Percentiles rank a stretch among this genome's conserved stretches.
Evolutionary conservation across 1,140 invertebrate genomes (phyloP).

Genomic region (Phortica variegata): DNA sequence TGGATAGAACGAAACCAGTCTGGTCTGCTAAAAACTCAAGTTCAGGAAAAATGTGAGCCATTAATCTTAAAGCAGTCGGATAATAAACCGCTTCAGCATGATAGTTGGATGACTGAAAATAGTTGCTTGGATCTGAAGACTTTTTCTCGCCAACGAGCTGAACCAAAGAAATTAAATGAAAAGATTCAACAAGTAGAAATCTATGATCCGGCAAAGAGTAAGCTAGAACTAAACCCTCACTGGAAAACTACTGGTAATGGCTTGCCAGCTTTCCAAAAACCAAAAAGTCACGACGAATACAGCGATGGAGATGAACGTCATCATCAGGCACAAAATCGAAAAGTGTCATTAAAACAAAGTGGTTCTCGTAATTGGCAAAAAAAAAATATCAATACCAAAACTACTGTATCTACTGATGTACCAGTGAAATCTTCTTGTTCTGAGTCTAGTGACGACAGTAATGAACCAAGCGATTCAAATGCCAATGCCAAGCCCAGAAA

Average conservation of each 20-base stretch:
- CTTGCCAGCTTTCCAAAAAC: slow-evolving; percentile 65
- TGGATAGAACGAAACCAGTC: slow-evolving; percentile 29
- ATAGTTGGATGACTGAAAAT: slow-evolving; percentile 64
- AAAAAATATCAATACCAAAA: neutral
- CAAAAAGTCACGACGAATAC: slow-evolving; percentile 31
- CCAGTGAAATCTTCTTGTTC: no score
- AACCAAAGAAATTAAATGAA: slow-evolving; percentile 53
- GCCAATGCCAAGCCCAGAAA: slow-evolving; percentile 10
- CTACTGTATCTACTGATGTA: neutral
- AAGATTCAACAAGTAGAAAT: slow-evolving; percentile 62
- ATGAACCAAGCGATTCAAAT: neutral
- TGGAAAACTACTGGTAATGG: slow-evolving; percentile 88
- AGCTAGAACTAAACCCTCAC: slow-evolving; percentile 85
- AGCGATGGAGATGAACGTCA: neutral
- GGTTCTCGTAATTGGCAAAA: slow-evolving; percentile 24
- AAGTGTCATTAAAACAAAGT: neutral
- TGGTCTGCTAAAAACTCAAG: slow-evolving; percentile 16
- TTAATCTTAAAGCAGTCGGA: neutral
- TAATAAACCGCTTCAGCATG: slow-evolving; percentile 38
- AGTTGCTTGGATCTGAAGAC: slow-evolving; percentile 59
- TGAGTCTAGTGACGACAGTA: no score
- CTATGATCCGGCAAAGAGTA: slow-evolving; percentile 72
- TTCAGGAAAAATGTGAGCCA: no score
- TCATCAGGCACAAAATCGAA: neutral
- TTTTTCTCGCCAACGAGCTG: slow-evolving; percentile 54